A percentile compares a stretch with the other conserved stretches of the same genome.
phyloP scores from a whole-genome alignment of 2,797 vertebrate species.

The Peromyscus aztecus region DNA sequence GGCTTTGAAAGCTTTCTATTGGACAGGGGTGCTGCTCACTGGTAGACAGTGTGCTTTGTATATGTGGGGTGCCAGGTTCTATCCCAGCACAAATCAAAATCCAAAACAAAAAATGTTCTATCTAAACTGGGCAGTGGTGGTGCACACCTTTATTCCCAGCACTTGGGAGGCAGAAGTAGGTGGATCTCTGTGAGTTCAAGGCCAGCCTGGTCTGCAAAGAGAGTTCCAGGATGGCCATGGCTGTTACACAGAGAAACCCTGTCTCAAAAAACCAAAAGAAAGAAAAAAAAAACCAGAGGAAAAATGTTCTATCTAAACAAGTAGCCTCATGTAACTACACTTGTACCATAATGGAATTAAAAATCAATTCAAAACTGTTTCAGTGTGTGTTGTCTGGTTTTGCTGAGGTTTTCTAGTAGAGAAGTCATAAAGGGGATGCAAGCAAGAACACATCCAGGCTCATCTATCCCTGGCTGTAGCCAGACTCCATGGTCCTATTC shows the following conservation, averaged over 20 bases:
- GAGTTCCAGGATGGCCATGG: not conserved
- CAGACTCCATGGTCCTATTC: not conserved
- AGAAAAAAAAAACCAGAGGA: too few relatives aligned
- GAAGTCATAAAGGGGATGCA: not conserved
- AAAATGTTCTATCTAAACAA: constrained; percentile 3
- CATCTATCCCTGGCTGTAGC: not conserved
- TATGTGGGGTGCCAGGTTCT: not conserved
- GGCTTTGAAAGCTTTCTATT: not conserved
- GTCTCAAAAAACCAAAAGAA: not conserved
- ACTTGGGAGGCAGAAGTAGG: not conserved
- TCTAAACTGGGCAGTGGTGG: not conserved
- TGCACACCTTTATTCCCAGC: not conserved
- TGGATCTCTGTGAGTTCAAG: not conserved
- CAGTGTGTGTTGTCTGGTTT: not conserved
- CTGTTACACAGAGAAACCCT: not conserved
- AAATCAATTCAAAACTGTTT: not conserved
- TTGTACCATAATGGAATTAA: not conserved
- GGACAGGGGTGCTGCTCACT: not conserved
- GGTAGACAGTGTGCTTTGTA: not conserved
- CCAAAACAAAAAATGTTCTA: not conserved
- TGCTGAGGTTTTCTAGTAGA: not conserved
- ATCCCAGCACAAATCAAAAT: not conserved
- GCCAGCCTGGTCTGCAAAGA: not conserved
- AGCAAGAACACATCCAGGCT: not conserved
- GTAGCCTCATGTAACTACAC: not conserved